Conservation (phyloP, 2,888 invertebrate species). For the Habroteleia sp. region DNA sequence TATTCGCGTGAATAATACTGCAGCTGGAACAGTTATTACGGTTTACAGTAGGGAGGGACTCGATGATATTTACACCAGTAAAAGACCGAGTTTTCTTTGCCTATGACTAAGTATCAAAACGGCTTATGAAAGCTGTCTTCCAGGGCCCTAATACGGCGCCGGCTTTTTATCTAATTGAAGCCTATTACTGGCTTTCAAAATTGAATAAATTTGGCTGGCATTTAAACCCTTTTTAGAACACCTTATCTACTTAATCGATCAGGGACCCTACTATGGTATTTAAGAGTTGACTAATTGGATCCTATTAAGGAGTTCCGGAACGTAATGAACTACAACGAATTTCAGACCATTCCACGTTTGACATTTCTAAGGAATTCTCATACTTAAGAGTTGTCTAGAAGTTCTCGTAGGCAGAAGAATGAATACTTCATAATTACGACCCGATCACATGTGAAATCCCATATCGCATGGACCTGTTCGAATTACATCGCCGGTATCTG, state of each 20-base stretch:
- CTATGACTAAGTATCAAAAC: constrained; percentile 12
- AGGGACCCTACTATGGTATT: constrained; percentile 43
- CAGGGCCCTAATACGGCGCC: constrained; percentile 32
- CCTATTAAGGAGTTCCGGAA: constrained; percentile 57
- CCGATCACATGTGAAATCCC: constrained; percentile 71
- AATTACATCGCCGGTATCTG: constrained; percentile 49
- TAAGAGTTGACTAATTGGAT: constrained; percentile 57
- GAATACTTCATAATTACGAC: constrained; percentile 73
- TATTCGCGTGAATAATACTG: constrained; percentile 9
- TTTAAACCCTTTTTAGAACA: constrained; percentile 48
- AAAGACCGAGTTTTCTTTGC: constrained; percentile 4
- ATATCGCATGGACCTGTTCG: constrained; percentile 55
- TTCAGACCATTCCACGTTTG: constrained; percentile 35
- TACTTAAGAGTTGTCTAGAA: constrained; percentile 23
- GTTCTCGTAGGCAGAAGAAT: constrained; percentile 53
- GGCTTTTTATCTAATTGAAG: constrained; percentile 44
- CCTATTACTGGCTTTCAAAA: constrained; percentile 50
- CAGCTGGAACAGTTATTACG: constrained; percentile 8
- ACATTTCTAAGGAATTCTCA: constrained; percentile 35
- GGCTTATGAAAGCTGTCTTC: constrained; percentile 9
- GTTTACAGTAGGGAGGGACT: constrained; percentile 5
- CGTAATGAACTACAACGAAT: constrained; percentile 47
- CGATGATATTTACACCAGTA: constrained; percentile 2
- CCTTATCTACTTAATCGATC: constrained; percentile 54
- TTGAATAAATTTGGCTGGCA: constrained; percentile 51